Evolutionary conservation across 2,888 invertebrate species (phyloP), one percentile per base, ranked within the genome.

Genomic region (Agonopterix heracliana): DNA sequence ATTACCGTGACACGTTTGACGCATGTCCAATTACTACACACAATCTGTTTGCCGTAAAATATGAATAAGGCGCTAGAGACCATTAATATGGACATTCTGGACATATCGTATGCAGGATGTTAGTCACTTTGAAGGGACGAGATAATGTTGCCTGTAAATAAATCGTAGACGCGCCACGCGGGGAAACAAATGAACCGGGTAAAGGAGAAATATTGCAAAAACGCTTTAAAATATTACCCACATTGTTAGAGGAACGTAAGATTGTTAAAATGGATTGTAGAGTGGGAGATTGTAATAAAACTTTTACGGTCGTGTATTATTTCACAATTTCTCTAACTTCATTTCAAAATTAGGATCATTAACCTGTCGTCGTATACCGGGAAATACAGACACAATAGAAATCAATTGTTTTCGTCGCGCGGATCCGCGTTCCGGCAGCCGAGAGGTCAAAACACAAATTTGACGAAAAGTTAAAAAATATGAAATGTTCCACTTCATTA

Each of bases 21-120:
- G 79, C 81, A 78, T 82, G 81, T 83, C 83, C 85, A 85, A 86
- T 86, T 86, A 86, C 79, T 80, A 80, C 81, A 74, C 66, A 83
- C 82, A 81, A 83, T 84, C 77, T 82, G 74, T 81, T 79, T 71
- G 71, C 73, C 66, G 81, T 82, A 82, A 83, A 83, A 83, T 84
- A 86, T 85, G 80, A 82, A 83, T 79, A 75, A 78, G 72, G 68
- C 67, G 67, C 69, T 65, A 59, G 59, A 58, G 60, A 54, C 71
- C 75, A 81, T 80, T 81, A 82, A 82, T 81, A 73, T 69, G 68
- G 63, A 72, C 57, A 64, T 70, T 11, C 38, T 38, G 38, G 38
- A 41, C 12, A 41, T 41, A 72, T 73, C 70, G 70, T 67, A 64
- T 72, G 66, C 64, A 69, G 64, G 34, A 64, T 65, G 72, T 77